Base-by-base conservation (phyloP, 2,113 vertebrate species). In the Excalfactoria chinensis region DNA sequence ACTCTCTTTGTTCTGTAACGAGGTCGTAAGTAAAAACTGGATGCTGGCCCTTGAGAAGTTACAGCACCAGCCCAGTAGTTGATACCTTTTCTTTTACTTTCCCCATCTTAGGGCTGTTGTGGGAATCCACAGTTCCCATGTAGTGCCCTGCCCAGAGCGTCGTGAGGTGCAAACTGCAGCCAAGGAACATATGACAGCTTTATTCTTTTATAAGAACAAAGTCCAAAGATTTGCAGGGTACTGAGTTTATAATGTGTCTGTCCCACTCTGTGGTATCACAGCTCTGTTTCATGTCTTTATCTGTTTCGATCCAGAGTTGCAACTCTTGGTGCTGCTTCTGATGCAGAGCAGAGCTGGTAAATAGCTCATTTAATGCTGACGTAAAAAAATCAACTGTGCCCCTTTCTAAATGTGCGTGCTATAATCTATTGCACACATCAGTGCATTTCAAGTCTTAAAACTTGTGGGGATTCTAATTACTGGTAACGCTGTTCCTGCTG, bases 1-100 rank as follows among this genome's bases (percentile, higher is more conserved):
- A 1, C 22, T 37, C 41, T 79, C 14, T 43, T 86, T 0, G 0
- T 44, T 74, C 41, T 41, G 1, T 51, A 7, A 48, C 43, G 62
- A 60, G 40, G 30, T 60, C 32, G n/a, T 64, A n/a, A 35, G 46
- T 86, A 11, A 71, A 75, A 90, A 82, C 10, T 13, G 46, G 21
- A 13, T 71, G 48, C 81, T 34, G 74, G 80, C 41, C 58, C 71
- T 86, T 73, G 41, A 58, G 83, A 71, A 51, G 13, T 6, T 44
- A 28, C 74, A 70, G 48, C 59, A 30, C 5, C 51, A 76, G 34
- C 69, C 59, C 21, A 11, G 8, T 14, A n/a, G 40, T 6, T 69
- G 49, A 32, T 40, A 21, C 66, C 70, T 72, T 67, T 34, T 34
- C 35, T 67, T 76, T 51, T 49, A 34, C 25, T 51, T 67, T 62